Evolutionary conservation across 2,797 vertebrate genomes (phyloP), one percentile per base, ranked within the genome.

Genomic region (Danio aesculapii): DNA sequence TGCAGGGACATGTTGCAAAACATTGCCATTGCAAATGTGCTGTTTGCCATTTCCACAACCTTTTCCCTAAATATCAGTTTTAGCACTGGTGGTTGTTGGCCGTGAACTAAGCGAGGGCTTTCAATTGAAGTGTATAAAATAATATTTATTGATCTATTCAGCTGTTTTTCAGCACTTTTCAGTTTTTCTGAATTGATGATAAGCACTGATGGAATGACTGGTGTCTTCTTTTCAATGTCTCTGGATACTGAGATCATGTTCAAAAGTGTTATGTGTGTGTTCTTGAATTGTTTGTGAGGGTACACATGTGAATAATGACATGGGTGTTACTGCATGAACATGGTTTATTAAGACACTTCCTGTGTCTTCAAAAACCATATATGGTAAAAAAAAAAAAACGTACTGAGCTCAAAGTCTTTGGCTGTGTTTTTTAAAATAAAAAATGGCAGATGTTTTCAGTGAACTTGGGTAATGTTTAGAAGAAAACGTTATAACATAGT

Each of bases 171-270:
- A 30, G 30, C 30, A 1, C 30, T 30, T 30, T 30, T 59, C 19
- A 59, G 57, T 30, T 7, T 50, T 52, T 53, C 30, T 30, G 30
- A 30, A 3, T 30, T 30, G 30, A 30, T 30, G 30, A 30, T 30
- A 64, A 44, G 19, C 53, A 69, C 53, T 77, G 64, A 50, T 69
- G 76, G 76, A 17, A 69, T 50, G 44, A 39, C 44, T 14, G 44
- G 46, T 39, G 47, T 39, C 47, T 67, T 58, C 49, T 64, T 49
- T 53, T 47, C 52, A 67, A 71, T 75, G 75, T 79, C 76, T 84
- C 83, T 87, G 85, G 85, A 85, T 86, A 81, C 70, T 76, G 74
- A 68, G 47, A 68, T 64, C 30, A 30, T 75, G 12, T 68, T 64
- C 62, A 64, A 44, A 53, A 46, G 12, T 66, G 81, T 81, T 30